Conservation (phyloP, 2,797 vertebrate genomes). For the Rhinatrema bivittatum region DNA sequence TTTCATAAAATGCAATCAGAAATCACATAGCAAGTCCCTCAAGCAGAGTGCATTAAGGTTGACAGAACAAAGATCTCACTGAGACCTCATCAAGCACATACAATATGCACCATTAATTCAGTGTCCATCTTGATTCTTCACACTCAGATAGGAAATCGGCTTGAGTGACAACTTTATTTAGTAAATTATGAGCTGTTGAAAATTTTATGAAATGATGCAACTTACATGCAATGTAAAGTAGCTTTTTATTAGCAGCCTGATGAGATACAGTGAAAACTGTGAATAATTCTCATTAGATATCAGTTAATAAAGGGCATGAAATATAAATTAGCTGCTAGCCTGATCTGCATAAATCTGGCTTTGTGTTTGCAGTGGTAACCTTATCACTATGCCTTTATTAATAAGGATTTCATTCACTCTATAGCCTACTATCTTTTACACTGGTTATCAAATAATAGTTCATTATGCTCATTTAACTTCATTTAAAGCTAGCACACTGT, state of each 20-base stretch:
- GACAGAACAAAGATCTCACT: conserved; percentile 47
- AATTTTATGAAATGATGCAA: conserved; percentile 46
- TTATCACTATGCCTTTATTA: conserved; percentile 38
- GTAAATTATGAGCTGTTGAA: conserved; percentile 38
- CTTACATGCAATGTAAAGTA: conserved; percentile 26
- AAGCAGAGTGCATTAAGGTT: conserved; percentile 47
- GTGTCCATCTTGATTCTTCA: conserved; percentile 37
- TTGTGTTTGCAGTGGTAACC: conserved; percentile 29
- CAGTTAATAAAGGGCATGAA: conserved; percentile 42
- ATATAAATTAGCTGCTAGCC: conserved; percentile 42
- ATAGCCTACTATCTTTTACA: conserved; percentile 16
- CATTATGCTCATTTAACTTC: conserved; percentile 22
- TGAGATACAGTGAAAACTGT: conserved; percentile 29
- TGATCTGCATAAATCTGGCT: conserved; percentile 28
- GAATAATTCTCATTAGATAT: conserved; percentile 44
- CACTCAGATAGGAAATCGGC: conserved; percentile 34
- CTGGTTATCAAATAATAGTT: conserved; percentile 26
- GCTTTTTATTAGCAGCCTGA: conserved; percentile 41
- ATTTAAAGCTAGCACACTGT: conserved; percentile 12
- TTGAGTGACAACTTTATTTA: conserved; percentile 63
- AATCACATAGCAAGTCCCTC: conserved; percentile 58
- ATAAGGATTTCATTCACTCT: conserved; percentile 15
- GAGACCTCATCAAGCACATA: conserved; percentile 46
- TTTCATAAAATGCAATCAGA: conserved; percentile 53
- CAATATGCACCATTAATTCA: conserved; percentile 49